Evolutionary conservation across 1,140 invertebrate species (phyloP), one percentile per base, ranked within the genome.

Genomic region (Leptopilina clavipes): DNA sequence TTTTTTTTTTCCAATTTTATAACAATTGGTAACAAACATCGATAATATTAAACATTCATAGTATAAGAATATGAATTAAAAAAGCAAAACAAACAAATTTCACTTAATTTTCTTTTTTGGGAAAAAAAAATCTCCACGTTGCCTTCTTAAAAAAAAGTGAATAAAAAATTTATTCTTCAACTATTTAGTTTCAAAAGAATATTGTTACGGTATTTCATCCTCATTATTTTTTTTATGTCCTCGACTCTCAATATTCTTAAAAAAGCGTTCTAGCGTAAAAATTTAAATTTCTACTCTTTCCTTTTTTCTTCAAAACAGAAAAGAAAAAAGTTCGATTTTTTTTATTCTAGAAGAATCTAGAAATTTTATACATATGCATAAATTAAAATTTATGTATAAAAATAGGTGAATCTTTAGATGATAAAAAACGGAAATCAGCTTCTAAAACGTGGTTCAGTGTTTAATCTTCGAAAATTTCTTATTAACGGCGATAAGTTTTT

Each of bases 21-120:
- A 31, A 8, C 25, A 65, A 65, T 65, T 65, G 59, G 14, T 65
- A 65, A 65, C 56, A 65, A 65, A 48, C 48, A 17, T 52, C 48
- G 14, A 52, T 17, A 52, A 17, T 52, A 52, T 52, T 40, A 52
- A 52, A 52, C 48, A 52, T 65, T 65, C 12, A n/a, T 31, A 31
- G 25, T 31, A 31, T 31, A 31, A 31, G 25, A n/a, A 25, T 37
- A 65, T 37, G 10, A 6, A 25, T 12, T 65, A 31, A 31, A 65
- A 65, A 59, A 65, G 25, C 19, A 25, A 31, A 12, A 14, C 25
- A 65, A 65, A 65, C 59, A 65, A 65, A 65, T 37, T 31, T n/a
- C n/a, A n/a, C n/a, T n/a, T n/a, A n/a, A n/a, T n/a, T n/a, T n/a
- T n/a, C n/a, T 31, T 31, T 31, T 31, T 31, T 31, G 25, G n/a